Percentiles rank a stretch among this genome's conserved stretches.
phyloP scores from a whole-genome alignment of 2,113 vertebrate species.

The Neoarius graeffei region DNA sequence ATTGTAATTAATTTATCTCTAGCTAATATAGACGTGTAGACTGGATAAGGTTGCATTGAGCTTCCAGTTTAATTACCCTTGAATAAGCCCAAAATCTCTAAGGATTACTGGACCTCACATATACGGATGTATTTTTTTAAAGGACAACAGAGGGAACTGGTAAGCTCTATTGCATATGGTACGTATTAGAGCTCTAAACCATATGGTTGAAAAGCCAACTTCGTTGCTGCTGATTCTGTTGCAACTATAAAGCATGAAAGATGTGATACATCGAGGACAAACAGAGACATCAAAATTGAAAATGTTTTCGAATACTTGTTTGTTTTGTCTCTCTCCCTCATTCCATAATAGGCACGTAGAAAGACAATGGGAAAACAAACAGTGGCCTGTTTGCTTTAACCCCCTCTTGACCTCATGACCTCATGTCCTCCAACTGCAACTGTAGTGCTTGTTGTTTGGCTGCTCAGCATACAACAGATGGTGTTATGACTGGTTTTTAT shows the following conservation, averaged over 20 bases:
- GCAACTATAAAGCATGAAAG: neutral
- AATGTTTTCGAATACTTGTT: neutral
- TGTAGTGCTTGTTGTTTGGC: conserved; percentile 37
- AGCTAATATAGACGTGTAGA: neutral
- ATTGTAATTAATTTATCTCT: neutral
- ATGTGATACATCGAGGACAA: neutral
- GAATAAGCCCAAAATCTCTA: neutral
- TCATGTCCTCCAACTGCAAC: conserved; percentile 51
- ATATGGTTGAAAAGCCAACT: neutral
- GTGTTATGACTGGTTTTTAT: conserved; percentile 49
- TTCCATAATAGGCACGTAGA: neutral
- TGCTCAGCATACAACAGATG: conserved; percentile 59
- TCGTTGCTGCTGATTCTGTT: neutral
- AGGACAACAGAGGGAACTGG: no score
- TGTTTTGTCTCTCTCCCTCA: neutral
- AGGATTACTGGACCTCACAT: neutral
- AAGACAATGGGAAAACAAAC: neutral
- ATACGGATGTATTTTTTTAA: neutral
- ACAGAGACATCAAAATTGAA: neutral
- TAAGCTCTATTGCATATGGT: neutral
- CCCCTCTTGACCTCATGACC: conserved; percentile 55
- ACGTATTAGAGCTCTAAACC: neutral
- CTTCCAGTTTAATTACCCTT: neutral
- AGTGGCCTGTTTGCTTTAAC: conserved; percentile 8
- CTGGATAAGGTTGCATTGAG: neutral